Conservation (phyloP, 2,797 vertebrate species). For the Eulemur coronatus region DNA sequence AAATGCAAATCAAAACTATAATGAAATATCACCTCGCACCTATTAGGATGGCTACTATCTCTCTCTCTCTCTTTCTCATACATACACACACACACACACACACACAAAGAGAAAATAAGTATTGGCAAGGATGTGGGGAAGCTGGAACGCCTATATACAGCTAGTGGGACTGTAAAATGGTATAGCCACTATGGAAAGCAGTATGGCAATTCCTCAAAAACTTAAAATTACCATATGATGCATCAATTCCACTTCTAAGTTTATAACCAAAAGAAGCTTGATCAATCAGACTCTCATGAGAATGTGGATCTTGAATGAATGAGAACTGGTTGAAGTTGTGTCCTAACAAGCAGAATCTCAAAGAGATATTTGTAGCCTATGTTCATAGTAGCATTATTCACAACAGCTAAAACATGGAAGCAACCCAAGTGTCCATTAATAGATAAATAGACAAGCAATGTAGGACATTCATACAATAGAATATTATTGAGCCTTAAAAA, state of each 20-base stretch:
- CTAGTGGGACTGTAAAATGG: background rate
- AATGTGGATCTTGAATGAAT: background rate
- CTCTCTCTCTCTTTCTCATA: background rate
- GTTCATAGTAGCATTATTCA: background rate
- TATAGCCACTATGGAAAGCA: background rate
- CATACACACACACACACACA: background rate
- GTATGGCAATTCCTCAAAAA: background rate
- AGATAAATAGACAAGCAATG: background rate
- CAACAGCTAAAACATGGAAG: background rate
- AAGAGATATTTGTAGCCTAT: background rate
- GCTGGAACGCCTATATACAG: background rate
- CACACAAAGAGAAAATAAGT: background rate
- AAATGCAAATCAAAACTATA: background rate
- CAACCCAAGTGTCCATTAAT: background rate
- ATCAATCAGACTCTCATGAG: background rate
- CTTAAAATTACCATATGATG: background rate
- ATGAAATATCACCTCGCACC: background rate
- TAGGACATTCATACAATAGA: background rate
- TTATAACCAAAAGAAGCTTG: background rate
- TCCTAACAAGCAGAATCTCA: background rate
- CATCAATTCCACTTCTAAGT: background rate
- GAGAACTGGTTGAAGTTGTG: background rate
- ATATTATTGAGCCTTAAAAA: background rate
- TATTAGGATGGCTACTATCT: background rate
- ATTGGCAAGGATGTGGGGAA: background rate